Percentiles rank a stretch among this genome's conserved stretches.
phyloP scores from a whole-genome alignment of 1,140 invertebrate genomes.

The Trichogramma pretiosum region DNA sequence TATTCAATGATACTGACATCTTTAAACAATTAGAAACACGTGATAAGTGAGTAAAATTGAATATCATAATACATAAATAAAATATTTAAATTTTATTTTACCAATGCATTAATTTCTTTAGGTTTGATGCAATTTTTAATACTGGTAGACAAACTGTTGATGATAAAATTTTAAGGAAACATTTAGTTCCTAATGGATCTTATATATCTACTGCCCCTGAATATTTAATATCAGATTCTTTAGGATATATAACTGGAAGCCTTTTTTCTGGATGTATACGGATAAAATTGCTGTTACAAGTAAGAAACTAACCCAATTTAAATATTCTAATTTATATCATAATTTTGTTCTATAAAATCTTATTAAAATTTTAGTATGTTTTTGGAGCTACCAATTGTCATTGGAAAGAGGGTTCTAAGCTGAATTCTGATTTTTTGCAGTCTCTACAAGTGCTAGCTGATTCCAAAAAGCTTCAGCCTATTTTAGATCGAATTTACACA shows the following conservation, averaged over 20 bases:
- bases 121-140: conserved; percentile 53
- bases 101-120: conserved; percentile 19
- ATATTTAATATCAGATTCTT: conserved; percentile 47
- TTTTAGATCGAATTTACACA: conserved; percentile 56
- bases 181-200: conserved; percentile 41
- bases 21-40: conserved; percentile 37
- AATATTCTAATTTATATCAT: conserved; percentile 1
- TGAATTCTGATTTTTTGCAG: conserved; percentile 44
- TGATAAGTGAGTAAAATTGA: conserved; percentile 31
- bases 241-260: conserved; percentile 46
- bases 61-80: background rate
- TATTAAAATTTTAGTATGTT: conserved; percentile 27
- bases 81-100: background rate
- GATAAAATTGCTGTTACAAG: conserved; percentile 39
- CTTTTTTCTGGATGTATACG: conserved; percentile 44
- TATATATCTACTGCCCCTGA: conserved; percentile 46
- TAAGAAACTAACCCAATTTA: conserved; percentile 19
- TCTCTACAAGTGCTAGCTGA: conserved; percentile 47
- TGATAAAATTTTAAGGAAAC: conserved; percentile 39
- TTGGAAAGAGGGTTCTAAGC: conserved; percentile 44
- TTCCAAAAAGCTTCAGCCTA: conserved; percentile 48
- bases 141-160: conserved; percentile 40
- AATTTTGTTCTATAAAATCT: conserved; percentile 18
- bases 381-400: conserved; percentile 34
- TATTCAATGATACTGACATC: conserved; percentile 37